phyloP scores from a whole-genome alignment of 2,113 vertebrate genomes.

The Miniopterus natalensis region DNA sequence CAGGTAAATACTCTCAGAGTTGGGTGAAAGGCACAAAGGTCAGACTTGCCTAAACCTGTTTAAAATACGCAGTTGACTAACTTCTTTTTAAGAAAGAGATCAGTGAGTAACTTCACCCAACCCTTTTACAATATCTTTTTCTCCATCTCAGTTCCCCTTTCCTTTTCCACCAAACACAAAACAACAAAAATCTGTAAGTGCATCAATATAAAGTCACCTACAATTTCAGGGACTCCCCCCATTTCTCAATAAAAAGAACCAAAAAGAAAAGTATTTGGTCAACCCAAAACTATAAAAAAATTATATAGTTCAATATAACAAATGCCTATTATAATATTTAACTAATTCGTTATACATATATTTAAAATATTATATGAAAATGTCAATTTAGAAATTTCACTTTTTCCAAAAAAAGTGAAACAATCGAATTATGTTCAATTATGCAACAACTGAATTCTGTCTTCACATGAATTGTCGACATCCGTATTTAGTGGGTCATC shows the following conservation, averaged over 20 bases:
- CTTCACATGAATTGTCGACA: not conserved
- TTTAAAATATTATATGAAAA: conserved; percentile 40
- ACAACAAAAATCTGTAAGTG: conserved; percentile 3
- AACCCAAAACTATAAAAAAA: not conserved
- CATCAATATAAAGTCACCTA: conserved; percentile 1
- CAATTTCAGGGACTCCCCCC: not conserved
- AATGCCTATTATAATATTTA: not conserved
- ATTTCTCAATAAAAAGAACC: not conserved
- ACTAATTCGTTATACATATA: not conserved
- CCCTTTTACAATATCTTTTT: not conserved
- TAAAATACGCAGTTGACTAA: not conserved
- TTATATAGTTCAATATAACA: not conserved
- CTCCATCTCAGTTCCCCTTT: not conserved
- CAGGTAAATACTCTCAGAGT: conserved; percentile 19
- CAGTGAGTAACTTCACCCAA: not conserved
- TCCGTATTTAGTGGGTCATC: no score
- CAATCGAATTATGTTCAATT: not conserved
- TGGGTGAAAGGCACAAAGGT: conserved; percentile 42
- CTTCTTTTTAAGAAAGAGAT: not conserved
- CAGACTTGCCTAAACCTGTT: not conserved
- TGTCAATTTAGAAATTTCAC: conserved; percentile 19
- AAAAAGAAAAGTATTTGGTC: conserved; percentile 33
- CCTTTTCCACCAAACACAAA: not conserved
- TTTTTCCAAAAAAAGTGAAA: not conserved
- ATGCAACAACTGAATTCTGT: not conserved